Evolutionary conservation across 1,140 invertebrate genomes (phyloP).

Genomic region (Drosophila simulans): DNA sequence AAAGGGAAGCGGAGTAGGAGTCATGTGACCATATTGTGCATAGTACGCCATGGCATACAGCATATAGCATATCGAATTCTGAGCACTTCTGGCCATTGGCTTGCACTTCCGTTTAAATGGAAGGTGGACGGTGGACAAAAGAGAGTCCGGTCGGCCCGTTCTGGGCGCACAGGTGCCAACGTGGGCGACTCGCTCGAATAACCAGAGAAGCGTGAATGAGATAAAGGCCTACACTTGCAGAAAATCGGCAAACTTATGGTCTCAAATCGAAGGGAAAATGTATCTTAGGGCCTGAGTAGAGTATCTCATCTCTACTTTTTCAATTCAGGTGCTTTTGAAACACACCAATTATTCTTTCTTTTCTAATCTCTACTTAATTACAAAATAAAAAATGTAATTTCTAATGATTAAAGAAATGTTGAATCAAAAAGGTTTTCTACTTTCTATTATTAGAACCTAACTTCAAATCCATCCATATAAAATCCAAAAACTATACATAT

Average conservation of each 20-base stretch:
- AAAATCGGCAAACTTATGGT: background rate
- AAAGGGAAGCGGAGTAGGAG: conserved; percentile 6
- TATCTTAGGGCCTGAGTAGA: no score
- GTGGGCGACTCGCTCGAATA: conserved; percentile 35
- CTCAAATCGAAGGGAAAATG: background rate
- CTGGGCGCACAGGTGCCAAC: conserved; percentile 61
- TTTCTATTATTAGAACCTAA: no score
- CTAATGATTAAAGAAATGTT: no score
- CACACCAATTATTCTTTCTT: no score
- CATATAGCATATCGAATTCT: conserved; percentile 60
- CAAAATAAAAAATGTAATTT: no score
- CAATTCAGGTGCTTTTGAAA: no score
- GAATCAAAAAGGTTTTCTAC: no score
- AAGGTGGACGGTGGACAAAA: conserved; percentile 1
- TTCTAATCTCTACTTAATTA: no score
- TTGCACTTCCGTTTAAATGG: conserved; percentile 69
- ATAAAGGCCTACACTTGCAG: background rate
- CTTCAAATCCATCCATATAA: no score
- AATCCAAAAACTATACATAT: no score
- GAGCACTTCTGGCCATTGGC: conserved; percentile 72
- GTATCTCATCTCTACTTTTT: no score
- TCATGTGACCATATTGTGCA: conserved; percentile 61
- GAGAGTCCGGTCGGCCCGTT: background rate
- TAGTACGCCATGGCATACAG: background rate
- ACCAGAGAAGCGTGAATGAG: conserved; percentile 14